These are phyloP conservation scores for Spilogale gracilis DNA, from an alignment of 2,113 vertebrate genomes.

Conservation along the genomic window DNA sequence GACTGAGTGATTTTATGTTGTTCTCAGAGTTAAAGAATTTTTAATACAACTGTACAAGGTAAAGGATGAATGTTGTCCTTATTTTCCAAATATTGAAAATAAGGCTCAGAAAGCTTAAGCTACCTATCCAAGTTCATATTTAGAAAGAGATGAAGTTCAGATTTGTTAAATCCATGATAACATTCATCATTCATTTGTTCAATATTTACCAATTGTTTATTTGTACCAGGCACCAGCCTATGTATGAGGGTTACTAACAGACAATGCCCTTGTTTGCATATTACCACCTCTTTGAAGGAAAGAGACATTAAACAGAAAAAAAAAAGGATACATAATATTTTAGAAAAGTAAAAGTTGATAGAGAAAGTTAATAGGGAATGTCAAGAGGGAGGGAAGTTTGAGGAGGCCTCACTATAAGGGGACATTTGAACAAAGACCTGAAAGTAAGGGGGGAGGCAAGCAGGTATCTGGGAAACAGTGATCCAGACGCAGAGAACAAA, in stretches of 20 bases:
- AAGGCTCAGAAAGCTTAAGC: background rate
- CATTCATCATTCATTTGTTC: background rate
- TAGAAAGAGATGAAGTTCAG: background rate
- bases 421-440: background rate
- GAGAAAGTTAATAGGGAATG: background rate
- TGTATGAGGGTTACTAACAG: background rate
- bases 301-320: background rate
- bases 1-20: background rate
- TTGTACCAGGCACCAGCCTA: background rate
- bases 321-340: background rate
- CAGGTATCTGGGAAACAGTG: background rate
- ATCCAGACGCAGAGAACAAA: background rate
- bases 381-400: background rate
- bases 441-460: background rate
- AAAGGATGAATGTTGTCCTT: background rate
- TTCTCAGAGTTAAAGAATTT: background rate
- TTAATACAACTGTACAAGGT: background rate
- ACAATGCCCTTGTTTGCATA: background rate
- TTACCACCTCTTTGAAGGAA: background rate
- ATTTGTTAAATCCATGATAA: background rate
- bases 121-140: background rate
- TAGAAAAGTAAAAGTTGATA: background rate
- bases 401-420: background rate
- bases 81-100: conserved; percentile 23
- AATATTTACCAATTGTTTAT: background rate